Conservation (phyloP, 2,888 invertebrate species). For the Agrotis ipsilon region DNA sequence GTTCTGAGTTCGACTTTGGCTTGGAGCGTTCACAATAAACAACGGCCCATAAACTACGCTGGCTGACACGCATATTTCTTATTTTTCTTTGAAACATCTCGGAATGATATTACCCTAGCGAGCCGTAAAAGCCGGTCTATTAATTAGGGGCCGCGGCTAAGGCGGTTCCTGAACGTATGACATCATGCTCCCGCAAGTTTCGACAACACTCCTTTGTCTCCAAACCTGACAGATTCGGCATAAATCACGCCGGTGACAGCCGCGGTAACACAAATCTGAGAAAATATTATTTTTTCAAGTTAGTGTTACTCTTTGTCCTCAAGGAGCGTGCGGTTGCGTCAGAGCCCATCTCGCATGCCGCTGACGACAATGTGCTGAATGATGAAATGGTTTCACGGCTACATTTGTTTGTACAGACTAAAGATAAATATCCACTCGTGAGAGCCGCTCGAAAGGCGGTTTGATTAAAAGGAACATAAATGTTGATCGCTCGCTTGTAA, state of each 20-base stretch:
- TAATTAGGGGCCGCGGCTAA: slow-evolving; percentile 79
- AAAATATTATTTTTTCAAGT: slow-evolving; percentile 83
- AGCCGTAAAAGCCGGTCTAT: slow-evolving; percentile 83
- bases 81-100: slow-evolving; percentile 84
- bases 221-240: slow-evolving; percentile 82
- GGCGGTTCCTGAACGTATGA: slow-evolving; percentile 74
- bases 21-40: slow-evolving; percentile 78
- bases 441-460: slow-evolving; percentile 73
- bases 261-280: slow-evolving; percentile 80
- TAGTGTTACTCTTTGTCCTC: slow-evolving; percentile 74
- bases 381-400: slow-evolving; percentile 85
- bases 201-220: slow-evolving; percentile 87
- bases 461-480: slow-evolving; percentile 75
- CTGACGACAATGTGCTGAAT: slow-evolving; percentile 80
- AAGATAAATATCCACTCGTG: slow-evolving; percentile 81
- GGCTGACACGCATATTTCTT: slow-evolving; percentile 81
- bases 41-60: slow-evolving; percentile 80
- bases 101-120: slow-evolving; percentile 71
- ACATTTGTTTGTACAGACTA: slow-evolving; percentile 85
- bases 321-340: slow-evolving; percentile 72
- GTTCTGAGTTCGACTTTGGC: slow-evolving; percentile 74
- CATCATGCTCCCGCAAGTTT: slow-evolving; percentile 84
- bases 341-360: slow-evolving; percentile 69
- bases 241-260: slow-evolving; percentile 87
- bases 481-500: slow-evolving; percentile 68